A percentile compares a stretch with the other conserved stretches of the same genome.
phyloP scores from a whole-genome alignment of 92 coral and sea anemone species.

The Hydrozoanthus gracilis region DNA sequence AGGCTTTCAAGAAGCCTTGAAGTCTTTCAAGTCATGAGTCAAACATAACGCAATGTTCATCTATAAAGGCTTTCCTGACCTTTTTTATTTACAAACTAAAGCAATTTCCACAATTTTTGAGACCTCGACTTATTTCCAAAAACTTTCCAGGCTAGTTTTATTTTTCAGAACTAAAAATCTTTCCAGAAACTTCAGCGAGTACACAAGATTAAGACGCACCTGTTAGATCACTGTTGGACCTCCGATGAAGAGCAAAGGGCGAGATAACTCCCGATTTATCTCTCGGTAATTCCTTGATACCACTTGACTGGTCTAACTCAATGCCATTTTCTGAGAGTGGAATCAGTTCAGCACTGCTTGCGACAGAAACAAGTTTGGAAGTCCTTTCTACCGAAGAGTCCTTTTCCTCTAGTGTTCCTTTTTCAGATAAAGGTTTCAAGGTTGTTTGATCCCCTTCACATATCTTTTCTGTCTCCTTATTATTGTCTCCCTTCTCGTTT shows the following conservation, averaged over 20 bases:
- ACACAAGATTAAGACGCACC: background rate
- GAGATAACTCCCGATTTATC: constrained; percentile 12
- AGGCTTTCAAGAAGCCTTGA: no score
- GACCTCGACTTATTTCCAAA: no score
- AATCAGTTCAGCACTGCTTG: constrained; percentile 18
- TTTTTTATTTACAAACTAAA: no score
- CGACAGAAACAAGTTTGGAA: constrained; percentile 19
- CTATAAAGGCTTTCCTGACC: no score
- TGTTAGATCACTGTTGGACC: constrained; percentile 61
- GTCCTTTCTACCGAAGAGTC: constrained; percentile 7
- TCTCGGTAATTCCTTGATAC: background rate
- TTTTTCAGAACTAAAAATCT: no score
- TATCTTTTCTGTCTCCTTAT: background rate
- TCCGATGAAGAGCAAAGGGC: constrained; percentile 26
- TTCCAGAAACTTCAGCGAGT: no score
- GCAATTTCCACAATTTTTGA: no score
- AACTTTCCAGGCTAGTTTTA: no score
- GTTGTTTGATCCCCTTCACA: background rate
- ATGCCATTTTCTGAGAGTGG: constrained; percentile 3
- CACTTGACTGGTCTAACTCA: background rate
- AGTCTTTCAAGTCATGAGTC: no score
- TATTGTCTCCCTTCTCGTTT: background rate
- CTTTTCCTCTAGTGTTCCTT: constrained; percentile 18
- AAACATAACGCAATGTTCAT: no score
- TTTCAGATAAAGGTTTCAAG: background rate